Evolutionary conservation across 2,888 invertebrate genomes (phyloP), one percentile per base, ranked within the genome.

Genomic region (Cataglyphis albicans): DNA sequence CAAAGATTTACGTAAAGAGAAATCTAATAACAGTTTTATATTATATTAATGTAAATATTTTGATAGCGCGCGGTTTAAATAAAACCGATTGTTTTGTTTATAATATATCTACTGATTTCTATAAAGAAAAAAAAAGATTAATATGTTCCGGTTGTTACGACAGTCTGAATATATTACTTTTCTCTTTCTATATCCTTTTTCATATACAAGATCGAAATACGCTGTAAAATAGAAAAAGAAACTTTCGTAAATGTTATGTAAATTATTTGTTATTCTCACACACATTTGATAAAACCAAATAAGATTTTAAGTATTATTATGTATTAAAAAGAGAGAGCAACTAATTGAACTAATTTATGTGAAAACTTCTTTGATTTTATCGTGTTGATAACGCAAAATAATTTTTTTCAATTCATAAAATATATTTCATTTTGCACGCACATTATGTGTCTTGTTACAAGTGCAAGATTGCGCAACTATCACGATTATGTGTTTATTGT

Each of bases 361-460:
- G 7, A 48, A n/a, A 21, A 55, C n/a, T 48, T 52, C 15, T 55
- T 52, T 18, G 5, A 21, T 35, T 35, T 70, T 21, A 21, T 55
- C 29, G 52, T 18, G 25, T 25, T n/a, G 7, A 48, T 48, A n/a
- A 18, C 6, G 32, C 5, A 32, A 32, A 44, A 48, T 48, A 32
- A 12, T n/a, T 68, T 48, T 25, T 29, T 68, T 32, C 52, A 68
- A 48, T 68, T 3, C 12, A 68, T 1, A 55, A 35, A 55, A 55
- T 21, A 52, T n/a, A 52, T 35, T 70, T 55, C 12, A 12, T 21
- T 68, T 57, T 57, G 6, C 29, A 29, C 29, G 2, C 29, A 29
- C 9, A 38, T 73, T 81, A 38, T 38, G 73, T 73, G 48, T 73
- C 41, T 61, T 25, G n/a, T 81, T 81, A 63, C 25, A 48, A 61